These are phyloP conservation scores for Lumbricus terrestris DNA, from an alignment of 2,888 invertebrate genomes.

Conservation along the genomic window DNA sequence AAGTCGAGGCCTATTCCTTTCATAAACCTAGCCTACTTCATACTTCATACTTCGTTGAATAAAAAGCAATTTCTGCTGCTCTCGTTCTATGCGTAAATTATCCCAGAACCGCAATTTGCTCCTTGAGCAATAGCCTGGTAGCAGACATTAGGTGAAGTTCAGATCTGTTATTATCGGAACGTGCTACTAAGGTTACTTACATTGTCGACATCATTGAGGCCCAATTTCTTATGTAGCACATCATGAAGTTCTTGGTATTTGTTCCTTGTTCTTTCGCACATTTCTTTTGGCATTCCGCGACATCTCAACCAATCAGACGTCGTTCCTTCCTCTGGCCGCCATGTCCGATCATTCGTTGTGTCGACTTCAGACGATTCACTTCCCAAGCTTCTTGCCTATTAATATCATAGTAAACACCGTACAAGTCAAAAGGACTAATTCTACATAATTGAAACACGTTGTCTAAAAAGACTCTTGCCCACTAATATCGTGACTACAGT, in stretches of 20 bases:
- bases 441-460: too few relatives aligned
- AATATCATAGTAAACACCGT: too few relatives aligned
- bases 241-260: not conserved
- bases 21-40: too few relatives aligned
- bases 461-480: too few relatives aligned
- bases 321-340: not conserved
- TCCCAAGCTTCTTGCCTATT: conserved; percentile 3
- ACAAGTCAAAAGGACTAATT: not conserved
- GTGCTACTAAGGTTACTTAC: not conserved
- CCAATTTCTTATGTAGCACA: not conserved
- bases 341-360: not conserved
- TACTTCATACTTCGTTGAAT: too few relatives aligned
- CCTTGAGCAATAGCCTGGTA: not conserved
- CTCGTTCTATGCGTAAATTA: too few relatives aligned
- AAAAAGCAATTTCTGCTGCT: too few relatives aligned
- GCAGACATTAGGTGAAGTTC: not conserved
- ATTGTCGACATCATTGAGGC: not conserved
- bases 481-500: too few relatives aligned
- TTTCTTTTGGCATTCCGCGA: not conserved
- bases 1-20: too few relatives aligned
- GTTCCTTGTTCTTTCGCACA: not conserved
- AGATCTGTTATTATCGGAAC: not conserved
- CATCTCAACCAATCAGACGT: not conserved
- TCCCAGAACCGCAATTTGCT: not conserved
- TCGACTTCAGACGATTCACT: not conserved